These are phyloP conservation scores for Triops cancriformis DNA, from an alignment of 1,140 invertebrate genomes.

Conservation along the genomic window DNA sequence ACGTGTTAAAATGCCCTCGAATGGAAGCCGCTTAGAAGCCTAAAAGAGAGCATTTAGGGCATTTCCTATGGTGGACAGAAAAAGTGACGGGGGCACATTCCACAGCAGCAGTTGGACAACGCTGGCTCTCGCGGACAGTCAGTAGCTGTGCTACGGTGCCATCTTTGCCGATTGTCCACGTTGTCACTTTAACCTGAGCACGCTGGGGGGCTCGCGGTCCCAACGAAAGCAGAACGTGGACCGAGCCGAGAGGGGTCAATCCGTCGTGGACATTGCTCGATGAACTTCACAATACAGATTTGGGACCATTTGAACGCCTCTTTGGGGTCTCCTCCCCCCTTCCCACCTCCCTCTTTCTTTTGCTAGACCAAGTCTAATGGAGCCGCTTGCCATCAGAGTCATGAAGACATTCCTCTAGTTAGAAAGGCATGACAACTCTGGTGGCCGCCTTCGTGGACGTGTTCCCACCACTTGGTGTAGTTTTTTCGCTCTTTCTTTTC, in stretches of 20 bases:
- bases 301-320: neutral
- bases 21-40: neutral
- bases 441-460: conserved; percentile 3
- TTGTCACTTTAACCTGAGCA: neutral
- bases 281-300: neutral
- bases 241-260: neutral
- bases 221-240: neutral
- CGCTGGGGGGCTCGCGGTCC: neutral
- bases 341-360: neutral
- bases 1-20: neutral
- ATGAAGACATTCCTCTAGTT: conserved; percentile 4
- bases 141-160: conserved; percentile 3
- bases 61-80: neutral
- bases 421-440: conserved; percentile 13
- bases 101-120: neutral
- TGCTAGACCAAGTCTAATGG: neutral
- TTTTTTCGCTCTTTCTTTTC: neutral
- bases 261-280: neutral
- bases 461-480: conserved; percentile 2
- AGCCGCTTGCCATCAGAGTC: conserved; percentile 12
- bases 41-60: neutral
- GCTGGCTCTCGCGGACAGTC: neutral
- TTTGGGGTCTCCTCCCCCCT: neutral
- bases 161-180: neutral
- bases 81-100: conserved; percentile 12